phyloP scores from a whole-genome alignment of 2,113 vertebrate genomes.

The Struthio camelus region DNA sequence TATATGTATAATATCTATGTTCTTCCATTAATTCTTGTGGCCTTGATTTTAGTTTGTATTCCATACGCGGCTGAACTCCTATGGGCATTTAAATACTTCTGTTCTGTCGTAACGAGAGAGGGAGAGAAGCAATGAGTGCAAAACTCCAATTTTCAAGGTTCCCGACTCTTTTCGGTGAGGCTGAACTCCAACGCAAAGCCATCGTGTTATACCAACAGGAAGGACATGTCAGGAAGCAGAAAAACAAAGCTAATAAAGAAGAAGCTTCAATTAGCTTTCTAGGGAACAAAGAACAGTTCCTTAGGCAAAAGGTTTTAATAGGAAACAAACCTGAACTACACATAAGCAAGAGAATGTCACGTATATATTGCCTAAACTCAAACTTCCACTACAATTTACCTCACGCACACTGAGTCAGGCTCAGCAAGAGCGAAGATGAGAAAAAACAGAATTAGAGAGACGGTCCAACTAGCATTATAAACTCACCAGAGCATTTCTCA shows the following conservation, averaged over 20 bases:
- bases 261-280: not conserved
- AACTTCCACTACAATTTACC: not conserved
- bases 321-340: not conserved
- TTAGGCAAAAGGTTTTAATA: not conserved
- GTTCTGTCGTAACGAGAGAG: not conserved
- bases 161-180: not conserved
- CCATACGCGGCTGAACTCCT: not conserved
- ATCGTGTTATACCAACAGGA: not conserved
- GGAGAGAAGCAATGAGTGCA: not conserved
- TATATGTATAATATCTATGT: too few relatives aligned
- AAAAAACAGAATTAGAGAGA: not conserved
- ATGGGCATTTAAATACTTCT: not conserved
- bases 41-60: not conserved
- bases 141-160: not conserved
- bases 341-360: not conserved
- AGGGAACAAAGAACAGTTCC: not conserved
- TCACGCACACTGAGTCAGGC: not conserved
- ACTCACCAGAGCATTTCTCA: not conserved
- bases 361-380: not conserved
- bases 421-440: not conserved
- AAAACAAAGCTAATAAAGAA: not conserved
- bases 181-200: not conserved
- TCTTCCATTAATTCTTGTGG: not conserved
- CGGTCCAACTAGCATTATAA: not conserved
- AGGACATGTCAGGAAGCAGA: not conserved